Conservation (phyloP, 1,140 invertebrate species). For the Luehdorfia chinensis region DNA sequence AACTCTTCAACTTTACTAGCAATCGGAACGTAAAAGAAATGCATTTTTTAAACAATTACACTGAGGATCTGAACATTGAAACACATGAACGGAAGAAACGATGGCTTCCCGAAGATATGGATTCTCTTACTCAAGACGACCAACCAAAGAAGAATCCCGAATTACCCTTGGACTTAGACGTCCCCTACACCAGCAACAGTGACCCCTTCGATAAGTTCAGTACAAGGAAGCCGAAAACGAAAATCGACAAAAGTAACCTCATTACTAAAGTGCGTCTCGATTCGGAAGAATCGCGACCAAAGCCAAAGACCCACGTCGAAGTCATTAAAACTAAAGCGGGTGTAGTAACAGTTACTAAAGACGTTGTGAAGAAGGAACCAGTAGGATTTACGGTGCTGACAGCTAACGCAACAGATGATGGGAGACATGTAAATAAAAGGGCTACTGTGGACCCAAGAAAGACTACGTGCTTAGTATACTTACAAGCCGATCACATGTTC, state of each 20-base stretch:
- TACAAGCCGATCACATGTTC: constrained; percentile 97
- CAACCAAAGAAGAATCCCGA: constrained; percentile 78
- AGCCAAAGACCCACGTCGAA: constrained; percentile 80
- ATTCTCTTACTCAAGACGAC: constrained; percentile 75
- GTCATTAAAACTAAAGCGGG: constrained; percentile 80
- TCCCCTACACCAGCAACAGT: constrained; percentile 79
- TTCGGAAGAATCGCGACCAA: constrained; percentile 78
- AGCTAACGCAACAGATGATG: constrained; percentile 74
- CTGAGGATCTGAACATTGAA: constrained; percentile 55
- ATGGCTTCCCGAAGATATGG: constrained; percentile 76
- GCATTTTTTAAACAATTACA: constrained; percentile 40
- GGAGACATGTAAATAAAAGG: constrained; percentile 83
- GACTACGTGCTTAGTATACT: constrained; percentile 93
- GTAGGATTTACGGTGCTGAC: constrained; percentile 70
- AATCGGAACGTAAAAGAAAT: constrained; percentile 35
- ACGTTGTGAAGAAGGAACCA: constrained; percentile 72
- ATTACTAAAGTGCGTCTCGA: constrained; percentile 71
- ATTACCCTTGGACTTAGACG: constrained; percentile 79
- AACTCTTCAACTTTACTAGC: constrained; percentile 61
- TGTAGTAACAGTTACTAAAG: constrained; percentile 72
- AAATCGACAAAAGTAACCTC: constrained; percentile 73
- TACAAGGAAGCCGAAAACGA: constrained; percentile 71
- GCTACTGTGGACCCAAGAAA: constrained; percentile 88
- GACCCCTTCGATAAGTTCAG: constrained; percentile 71
- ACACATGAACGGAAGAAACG: constrained; percentile 66